These are phyloP conservation scores for Pseudopodoces humilis DNA, from an alignment of 2,113 vertebrate genomes.

Conservation along the genomic window DNA sequence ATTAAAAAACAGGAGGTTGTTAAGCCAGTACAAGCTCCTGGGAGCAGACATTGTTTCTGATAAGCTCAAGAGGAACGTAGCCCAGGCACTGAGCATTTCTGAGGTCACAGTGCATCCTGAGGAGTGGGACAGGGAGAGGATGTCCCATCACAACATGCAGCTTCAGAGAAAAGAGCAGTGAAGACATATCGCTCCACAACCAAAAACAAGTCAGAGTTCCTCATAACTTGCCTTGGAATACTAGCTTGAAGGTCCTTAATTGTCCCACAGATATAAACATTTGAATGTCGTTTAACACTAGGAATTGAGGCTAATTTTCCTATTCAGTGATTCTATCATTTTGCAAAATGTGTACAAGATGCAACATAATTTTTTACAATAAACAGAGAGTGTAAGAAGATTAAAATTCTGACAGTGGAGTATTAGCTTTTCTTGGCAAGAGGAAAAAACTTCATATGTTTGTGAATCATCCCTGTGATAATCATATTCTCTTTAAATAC, in stretches of 20 bases:
- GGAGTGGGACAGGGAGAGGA: too few relatives aligned
- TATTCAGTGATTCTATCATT: conserved; percentile 35
- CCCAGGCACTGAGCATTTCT: neutral
- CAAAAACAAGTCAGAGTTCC: neutral
- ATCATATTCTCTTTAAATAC: neutral
- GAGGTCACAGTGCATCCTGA: neutral
- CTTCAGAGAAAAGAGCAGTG: neutral
- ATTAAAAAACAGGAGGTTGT: neutral
- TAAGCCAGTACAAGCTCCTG: neutral
- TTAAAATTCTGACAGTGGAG: conserved; percentile 4
- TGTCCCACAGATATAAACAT: neutral
- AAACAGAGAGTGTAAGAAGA: neutral
- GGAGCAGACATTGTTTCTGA: neutral
- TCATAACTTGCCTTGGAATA: neutral
- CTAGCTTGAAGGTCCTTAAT: neutral
- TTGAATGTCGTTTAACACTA: neutral
- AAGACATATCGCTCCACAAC: neutral
- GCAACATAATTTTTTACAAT: conserved; percentile 34
- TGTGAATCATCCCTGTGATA: conserved; percentile 37
- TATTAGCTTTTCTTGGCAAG: conserved; percentile 7
- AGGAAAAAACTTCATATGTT: conserved; percentile 10
- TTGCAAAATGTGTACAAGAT: conserved; percentile 14
- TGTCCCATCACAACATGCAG: neutral
- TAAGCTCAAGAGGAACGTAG: neutral
- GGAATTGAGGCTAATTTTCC: conserved; percentile 32